Percentiles rank a stretch among this genome's conserved stretches.
Evolutionary conservation across 2,113 vertebrate genomes (phyloP).

Genomic region (Lasiurus cinereus): DNA sequence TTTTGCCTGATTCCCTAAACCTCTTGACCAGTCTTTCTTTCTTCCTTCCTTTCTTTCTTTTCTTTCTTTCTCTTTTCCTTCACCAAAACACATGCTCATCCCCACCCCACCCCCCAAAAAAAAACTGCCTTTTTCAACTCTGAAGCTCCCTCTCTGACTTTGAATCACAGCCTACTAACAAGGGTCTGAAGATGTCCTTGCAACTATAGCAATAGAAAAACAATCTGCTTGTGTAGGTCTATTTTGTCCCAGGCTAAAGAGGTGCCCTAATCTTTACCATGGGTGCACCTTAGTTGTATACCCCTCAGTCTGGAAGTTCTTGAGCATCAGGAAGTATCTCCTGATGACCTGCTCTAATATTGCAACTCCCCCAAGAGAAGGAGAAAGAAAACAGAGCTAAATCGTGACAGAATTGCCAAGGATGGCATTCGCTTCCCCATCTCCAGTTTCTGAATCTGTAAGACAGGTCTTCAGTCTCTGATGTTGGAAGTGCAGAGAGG

Average conservation of each 20-base stretch:
- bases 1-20: not conserved
- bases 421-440: not conserved
- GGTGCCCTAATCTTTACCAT: not conserved
- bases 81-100: not conserved
- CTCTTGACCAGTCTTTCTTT: not conserved
- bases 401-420: not conserved
- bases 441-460: not conserved
- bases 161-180: not conserved
- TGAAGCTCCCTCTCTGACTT: not conserved
- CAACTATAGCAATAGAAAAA: not conserved
- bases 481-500: not conserved
- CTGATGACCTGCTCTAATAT: not conserved
- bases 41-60: no score
- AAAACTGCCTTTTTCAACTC: not conserved
- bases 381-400: not conserved
- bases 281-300: not conserved
- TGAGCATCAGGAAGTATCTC: not conserved
- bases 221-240: not conserved
- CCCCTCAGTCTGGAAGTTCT: not conserved
- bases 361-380: not conserved
- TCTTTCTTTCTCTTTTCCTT: not conserved
- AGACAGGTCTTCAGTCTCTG: not conserved
- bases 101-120: not conserved
- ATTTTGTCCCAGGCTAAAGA: not conserved
- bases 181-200: constrained; percentile 11